Percentiles rank a stretch among this genome's conserved stretches.
Conservation (phyloP, 2,113 vertebrate genomes). For the Tachycineta bicolor region DNA sequence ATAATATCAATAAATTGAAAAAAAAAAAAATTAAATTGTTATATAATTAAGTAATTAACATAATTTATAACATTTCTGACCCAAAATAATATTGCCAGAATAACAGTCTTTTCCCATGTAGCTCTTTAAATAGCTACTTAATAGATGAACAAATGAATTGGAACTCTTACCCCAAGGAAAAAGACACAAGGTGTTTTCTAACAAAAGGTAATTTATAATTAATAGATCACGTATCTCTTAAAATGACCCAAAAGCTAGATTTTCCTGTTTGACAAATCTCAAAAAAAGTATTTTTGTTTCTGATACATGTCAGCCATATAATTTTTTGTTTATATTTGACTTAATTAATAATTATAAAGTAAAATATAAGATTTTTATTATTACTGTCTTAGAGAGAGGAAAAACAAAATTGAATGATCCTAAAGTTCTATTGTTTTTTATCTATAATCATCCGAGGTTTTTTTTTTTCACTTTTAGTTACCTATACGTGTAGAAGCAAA, state of each 20-base stretch:
- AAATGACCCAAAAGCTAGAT: neutral
- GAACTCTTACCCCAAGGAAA: neutral
- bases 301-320: neutral
- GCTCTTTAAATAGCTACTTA: neutral
- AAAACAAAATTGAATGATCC: rapidly evolving
- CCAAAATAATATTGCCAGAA: neutral
- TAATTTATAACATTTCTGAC: neutral
- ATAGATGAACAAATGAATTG: neutral
- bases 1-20: neutral
- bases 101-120: neutral
- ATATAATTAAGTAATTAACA: neutral
- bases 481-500: neutral
- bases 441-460: too few species aligned
- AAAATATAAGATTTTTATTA: neutral
- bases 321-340: neutral
- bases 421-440: neutral
- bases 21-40: neutral
- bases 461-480: neutral
- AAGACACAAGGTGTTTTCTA: neutral
- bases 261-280: neutral
- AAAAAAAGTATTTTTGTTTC: neutral
- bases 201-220: neutral
- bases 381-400: neutral
- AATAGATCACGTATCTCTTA: neutral
- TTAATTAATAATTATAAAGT: neutral